phyloP scores from a whole-genome alignment of 2,888 invertebrate genomes.

The Pseudeuparius sepicola region DNA sequence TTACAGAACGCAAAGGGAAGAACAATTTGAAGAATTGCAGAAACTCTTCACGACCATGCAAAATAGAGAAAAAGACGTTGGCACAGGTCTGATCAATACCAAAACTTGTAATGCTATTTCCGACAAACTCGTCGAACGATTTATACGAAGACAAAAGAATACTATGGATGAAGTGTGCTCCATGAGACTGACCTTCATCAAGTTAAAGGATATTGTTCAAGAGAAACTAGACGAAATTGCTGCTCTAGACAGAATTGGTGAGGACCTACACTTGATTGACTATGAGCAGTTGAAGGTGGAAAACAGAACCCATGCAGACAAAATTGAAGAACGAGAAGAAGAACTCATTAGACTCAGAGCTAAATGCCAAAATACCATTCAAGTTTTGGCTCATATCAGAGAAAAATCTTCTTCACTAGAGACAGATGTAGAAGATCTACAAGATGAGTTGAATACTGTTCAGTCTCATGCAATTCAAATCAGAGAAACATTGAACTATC shows the following conservation, averaged over 20 bases:
- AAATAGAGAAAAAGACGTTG: slow-evolving; percentile 31
- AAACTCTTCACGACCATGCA: slow-evolving; percentile 26
- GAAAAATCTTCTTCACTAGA: slow-evolving; percentile 41
- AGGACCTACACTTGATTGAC: slow-evolving; percentile 43
- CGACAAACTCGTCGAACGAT: slow-evolving; percentile 31
- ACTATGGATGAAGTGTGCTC: slow-evolving; percentile 29
- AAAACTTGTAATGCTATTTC: slow-evolving; percentile 35
- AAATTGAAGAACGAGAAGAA: slow-evolving; percentile 47
- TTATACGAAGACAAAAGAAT: slow-evolving; percentile 29
- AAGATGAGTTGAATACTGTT: slow-evolving; percentile 13
- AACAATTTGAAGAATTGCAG: slow-evolving; percentile 23
- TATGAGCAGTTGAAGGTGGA: slow-evolving; percentile 48
- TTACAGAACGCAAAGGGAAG: slow-evolving; percentile 23
- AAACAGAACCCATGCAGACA: slow-evolving; percentile 44
- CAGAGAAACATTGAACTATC: slow-evolving; percentile 36
- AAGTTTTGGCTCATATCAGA: slow-evolving; percentile 43
- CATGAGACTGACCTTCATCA: slow-evolving; percentile 32
- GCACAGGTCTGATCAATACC: slow-evolving; percentile 32
- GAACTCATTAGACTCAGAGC: slow-evolving; percentile 41
- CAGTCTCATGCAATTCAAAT: not conserved
- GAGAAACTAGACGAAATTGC: slow-evolving; percentile 31
- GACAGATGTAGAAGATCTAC: slow-evolving; percentile 30
- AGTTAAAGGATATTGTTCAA: slow-evolving; percentile 30
- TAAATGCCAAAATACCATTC: slow-evolving; percentile 42
- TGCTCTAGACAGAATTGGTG: slow-evolving; percentile 41